A percentile compares a stretch with the other conserved stretches of the same genome.
These are phyloP conservation scores for Pammene fasciana DNA, from an alignment of 2,888 invertebrate species.

Conservation along the genomic window DNA sequence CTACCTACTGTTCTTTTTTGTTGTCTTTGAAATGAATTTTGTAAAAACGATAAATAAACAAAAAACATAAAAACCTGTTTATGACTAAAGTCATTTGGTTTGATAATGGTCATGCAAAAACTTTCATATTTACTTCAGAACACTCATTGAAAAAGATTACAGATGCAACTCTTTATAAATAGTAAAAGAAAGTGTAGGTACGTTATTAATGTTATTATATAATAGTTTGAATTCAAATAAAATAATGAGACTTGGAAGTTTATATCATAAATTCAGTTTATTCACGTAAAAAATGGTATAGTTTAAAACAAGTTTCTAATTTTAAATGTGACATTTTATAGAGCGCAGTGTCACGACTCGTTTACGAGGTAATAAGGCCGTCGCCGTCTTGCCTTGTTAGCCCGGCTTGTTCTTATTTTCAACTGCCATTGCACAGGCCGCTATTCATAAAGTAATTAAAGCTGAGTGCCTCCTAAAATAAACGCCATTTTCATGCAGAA, in stretches of 20 bases:
- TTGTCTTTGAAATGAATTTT: background rate
- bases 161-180: too few relatives aligned
- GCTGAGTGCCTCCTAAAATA: constrained; percentile 67
- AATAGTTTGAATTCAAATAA: background rate
- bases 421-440: constrained; percentile 46
- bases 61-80: background rate
- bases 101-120: too few relatives aligned
- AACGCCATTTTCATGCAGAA: constrained; percentile 64
- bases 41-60: background rate
- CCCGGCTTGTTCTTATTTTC: constrained; percentile 49
- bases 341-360: constrained; percentile 29
- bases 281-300: background rate
- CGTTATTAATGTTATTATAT: too few relatives aligned
- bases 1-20: background rate
- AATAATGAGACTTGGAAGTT: background rate
- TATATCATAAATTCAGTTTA: background rate
- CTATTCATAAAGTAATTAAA: constrained; percentile 66
- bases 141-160: too few relatives aligned
- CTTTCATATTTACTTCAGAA: too few relatives aligned
- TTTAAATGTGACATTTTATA: constrained; percentile 28
- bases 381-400: constrained; percentile 50
- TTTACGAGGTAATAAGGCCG: constrained; percentile 30
- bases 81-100: too few relatives aligned
- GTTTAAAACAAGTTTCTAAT: constrained; percentile 7
- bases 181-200: background rate